These are phyloP conservation scores for Oncorhynchus keta DNA, from an alignment of 2,113 vertebrate genomes.

Conservation along the genomic window DNA sequence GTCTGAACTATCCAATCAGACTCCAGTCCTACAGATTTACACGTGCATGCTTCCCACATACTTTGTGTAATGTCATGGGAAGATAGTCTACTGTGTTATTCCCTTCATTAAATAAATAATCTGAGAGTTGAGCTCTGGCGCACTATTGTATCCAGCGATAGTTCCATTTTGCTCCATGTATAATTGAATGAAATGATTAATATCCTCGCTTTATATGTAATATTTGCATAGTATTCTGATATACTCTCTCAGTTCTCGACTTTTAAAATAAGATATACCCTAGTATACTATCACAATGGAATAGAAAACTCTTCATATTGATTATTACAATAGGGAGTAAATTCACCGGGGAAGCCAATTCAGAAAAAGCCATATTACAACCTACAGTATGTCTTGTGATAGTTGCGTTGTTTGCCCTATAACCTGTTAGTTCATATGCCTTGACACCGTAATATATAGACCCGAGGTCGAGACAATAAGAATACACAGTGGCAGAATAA, in stretches of 20 bases:
- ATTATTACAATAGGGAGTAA: too few relatives aligned
- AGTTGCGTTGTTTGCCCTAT: too few relatives aligned
- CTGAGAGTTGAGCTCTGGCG: conserved; percentile 11
- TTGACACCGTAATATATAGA: too few relatives aligned
- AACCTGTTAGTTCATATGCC: too few relatives aligned
- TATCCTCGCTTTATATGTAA: conserved; percentile 13
- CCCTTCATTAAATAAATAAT: conserved; percentile 44
- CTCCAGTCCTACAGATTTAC: too few relatives aligned
- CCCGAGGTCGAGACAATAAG: too few relatives aligned
- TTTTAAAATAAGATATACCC: neutral
- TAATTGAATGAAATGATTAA: conserved; percentile 40
- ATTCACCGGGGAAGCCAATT: too few relatives aligned
- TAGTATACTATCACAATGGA: neutral
- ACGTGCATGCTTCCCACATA: neutral
- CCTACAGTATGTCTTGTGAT: too few relatives aligned
- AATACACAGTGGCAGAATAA: too few relatives aligned
- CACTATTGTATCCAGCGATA: conserved; percentile 10
- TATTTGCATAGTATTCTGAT: conserved; percentile 11
- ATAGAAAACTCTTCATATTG: neutral
- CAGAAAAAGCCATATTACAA: too few relatives aligned
- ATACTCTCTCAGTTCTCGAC: neutral
- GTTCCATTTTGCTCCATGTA: conserved; percentile 23
- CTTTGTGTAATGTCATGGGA: neutral
- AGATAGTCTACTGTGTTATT: conserved; percentile 1
- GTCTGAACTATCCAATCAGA: too few relatives aligned